Percentiles rank a stretch among this genome's conserved stretches.
Evolutionary conservation across 2,113 vertebrate species (phyloP).

Genomic region (Brienomyrus brachyistius): DNA sequence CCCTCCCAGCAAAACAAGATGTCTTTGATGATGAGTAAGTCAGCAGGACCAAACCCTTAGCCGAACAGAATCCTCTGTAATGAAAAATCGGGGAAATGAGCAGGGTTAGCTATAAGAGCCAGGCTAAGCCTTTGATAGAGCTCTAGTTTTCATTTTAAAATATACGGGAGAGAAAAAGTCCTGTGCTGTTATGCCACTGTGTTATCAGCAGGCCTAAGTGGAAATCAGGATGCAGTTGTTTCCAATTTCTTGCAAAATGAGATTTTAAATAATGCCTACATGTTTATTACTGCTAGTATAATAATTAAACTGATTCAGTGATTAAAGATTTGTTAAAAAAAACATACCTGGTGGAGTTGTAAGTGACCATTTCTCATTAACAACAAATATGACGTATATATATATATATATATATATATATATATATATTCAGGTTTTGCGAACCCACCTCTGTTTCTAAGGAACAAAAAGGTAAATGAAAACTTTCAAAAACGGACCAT

Average conservation of each 20-base stretch:
- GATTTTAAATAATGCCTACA: background rate
- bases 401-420: background rate
- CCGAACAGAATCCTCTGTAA: background rate
- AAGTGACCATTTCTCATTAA: background rate
- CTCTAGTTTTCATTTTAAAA: background rate
- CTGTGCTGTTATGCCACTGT: background rate
- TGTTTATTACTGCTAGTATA: background rate
- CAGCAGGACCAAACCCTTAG: background rate
- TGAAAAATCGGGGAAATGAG: background rate
- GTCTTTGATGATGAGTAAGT: slow-evolving; percentile 5
- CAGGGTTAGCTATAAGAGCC: background rate
- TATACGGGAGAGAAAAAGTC: background rate
- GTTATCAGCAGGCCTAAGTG: background rate
- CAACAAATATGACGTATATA: background rate
- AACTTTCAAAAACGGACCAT: background rate
- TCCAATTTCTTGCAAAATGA: background rate
- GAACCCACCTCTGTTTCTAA: background rate
- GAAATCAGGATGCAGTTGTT: background rate
- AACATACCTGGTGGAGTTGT: background rate
- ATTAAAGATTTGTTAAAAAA: background rate
- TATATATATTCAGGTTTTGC: background rate
- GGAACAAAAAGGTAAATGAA: background rate
- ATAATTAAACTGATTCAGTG: background rate
- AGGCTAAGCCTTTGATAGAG: background rate
- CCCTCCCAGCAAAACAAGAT: background rate